Conservation (phyloP, 2,113 vertebrate species). For the Psammodynastes pulverulentus region DNA sequence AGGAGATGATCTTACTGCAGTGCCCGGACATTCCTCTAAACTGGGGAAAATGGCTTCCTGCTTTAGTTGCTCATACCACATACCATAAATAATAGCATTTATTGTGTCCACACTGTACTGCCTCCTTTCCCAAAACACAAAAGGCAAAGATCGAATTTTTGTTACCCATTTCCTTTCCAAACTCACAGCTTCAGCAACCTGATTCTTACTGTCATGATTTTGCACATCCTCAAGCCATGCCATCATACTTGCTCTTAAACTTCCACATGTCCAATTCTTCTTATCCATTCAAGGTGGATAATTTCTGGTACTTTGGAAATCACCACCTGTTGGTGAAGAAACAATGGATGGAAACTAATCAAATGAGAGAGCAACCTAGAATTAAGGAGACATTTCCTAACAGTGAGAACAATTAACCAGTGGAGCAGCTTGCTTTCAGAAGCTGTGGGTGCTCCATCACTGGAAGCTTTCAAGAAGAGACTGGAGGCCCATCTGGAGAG, state of each 20-base stretch:
- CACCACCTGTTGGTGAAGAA: not conserved
- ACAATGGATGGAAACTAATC: not conserved
- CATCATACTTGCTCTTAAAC: not conserved
- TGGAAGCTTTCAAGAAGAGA: not conserved
- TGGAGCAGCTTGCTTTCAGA: not conserved
- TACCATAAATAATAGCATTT: not conserved
- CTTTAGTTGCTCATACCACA: not conserved
- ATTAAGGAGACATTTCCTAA: not conserved
- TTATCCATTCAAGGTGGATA: not conserved
- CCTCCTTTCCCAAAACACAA: not conserved
- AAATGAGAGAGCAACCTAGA: not conserved
- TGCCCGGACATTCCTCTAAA: not conserved
- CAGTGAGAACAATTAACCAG: not conserved
- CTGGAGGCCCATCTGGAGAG: not conserved
- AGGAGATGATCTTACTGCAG: not conserved
- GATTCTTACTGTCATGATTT: not conserved
- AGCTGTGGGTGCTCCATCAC: not conserved
- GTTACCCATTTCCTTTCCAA: not conserved
- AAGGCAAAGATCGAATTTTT: not conserved
- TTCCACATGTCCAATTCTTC: not conserved
- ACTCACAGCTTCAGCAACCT: not conserved
- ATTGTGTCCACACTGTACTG: not conserved
- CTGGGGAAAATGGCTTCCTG: not conserved
- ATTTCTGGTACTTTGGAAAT: not conserved
- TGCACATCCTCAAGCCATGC: not conserved